These are phyloP conservation scores for Dipodomys merriami DNA, from an alignment of 2,113 vertebrate species.

Conservation along the genomic window DNA sequence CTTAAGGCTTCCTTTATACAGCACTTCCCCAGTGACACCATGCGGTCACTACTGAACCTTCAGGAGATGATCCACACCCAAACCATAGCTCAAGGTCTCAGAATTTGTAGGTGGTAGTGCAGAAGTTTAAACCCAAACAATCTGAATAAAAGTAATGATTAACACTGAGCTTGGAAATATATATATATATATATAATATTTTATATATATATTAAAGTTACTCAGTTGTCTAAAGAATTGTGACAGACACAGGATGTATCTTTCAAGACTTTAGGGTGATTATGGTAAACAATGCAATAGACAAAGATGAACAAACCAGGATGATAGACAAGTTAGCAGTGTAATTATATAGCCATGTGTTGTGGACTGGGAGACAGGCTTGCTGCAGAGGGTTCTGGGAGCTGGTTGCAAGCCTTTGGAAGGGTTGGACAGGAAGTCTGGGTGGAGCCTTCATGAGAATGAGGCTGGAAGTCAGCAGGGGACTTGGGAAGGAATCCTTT, in stretches of 20 bases:
- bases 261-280: neutral
- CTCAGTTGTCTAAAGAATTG: neutral
- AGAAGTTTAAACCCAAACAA: neutral
- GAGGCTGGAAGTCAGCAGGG: neutral
- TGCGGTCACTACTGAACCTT: neutral
- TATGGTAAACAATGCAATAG: neutral
- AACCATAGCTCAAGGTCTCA: neutral
- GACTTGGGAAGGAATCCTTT: neutral
- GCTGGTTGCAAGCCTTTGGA: neutral
- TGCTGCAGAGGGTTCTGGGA: neutral
- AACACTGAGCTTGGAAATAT: neutral
- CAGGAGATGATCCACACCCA: neutral
- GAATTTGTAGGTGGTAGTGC: neutral
- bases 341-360: neutral
- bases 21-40: too few species aligned
- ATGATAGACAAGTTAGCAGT: neutral
- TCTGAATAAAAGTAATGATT: slow-evolving; percentile 16
- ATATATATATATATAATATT: neutral
- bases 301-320: neutral
- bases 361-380: neutral
- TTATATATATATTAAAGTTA: neutral
- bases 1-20: neutral
- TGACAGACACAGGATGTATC: neutral
- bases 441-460: neutral
- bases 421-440: neutral